Evolutionary conservation across 1,140 invertebrate genomes (phyloP), one percentile per base, ranked within the genome.

Genomic region (Drusus annulatus): DNA sequence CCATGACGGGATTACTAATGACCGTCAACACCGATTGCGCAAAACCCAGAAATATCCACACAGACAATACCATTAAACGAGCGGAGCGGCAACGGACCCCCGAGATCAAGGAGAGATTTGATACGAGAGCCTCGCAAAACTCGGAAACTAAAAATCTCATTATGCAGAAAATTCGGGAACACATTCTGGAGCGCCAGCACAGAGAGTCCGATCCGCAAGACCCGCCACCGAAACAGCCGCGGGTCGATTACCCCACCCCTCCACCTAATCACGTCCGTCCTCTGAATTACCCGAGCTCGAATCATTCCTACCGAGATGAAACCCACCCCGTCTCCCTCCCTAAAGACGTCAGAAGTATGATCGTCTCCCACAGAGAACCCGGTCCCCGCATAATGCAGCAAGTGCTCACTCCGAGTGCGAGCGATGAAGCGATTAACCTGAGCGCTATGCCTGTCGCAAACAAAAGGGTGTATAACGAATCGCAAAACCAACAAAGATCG

Each of bases 81-180:
- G 85, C 60, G 79, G 76, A 50, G 76, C 65, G 80, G 68, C 54
- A 83, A 52, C 52, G 84, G 63, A 73, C 36, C 16, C 76, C 62
- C 45, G 76, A 78, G 25, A 17, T 71, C 52, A 75, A 75, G 23
- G 71, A 75, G 16, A 21, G 52, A 75, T 56, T 31, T n/a, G 71
- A 71, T 4, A 51, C 54, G 0, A 52, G 36, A 21, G 52, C 10
- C 1, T 21, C 54, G 4, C 69, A 74, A 25, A 79, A 25, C 54
- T 85, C 86, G 17, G 88, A 90, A 83, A 86, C 87, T 21, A 90
- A 90, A 84, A 87, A 89, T 82, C 86, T 88, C 19, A 89, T 90
- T 28, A 84, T 89, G 65, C 87, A 90, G 84, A 90, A 90, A 85
- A 90, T 90, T 73, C 77, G 89, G 80, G 88, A 90, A 65, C 89